These are phyloP conservation scores for Periphyllus acericola DNA, from an alignment of 2,888 invertebrate genomes.

Conservation along the genomic window DNA sequence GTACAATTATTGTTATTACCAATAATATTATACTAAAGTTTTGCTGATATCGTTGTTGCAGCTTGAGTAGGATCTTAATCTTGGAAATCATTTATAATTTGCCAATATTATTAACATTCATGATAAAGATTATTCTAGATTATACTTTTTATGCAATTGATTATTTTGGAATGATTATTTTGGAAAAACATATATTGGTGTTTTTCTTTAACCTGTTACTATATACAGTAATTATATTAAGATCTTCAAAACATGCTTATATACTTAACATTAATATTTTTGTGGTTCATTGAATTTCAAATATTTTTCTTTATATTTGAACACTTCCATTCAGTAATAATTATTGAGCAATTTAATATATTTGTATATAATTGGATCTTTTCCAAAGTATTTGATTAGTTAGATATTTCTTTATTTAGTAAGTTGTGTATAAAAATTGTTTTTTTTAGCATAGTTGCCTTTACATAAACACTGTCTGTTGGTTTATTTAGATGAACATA, in stretches of 20 bases:
- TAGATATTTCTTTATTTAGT: not conserved
- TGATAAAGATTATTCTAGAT: no score
- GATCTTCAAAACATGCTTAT: no score
- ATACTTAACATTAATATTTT: no score
- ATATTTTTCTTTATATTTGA: not conserved
- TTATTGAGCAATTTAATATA: slow-evolving; percentile 9
- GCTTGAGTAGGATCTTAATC: no score
- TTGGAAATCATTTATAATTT: no score
- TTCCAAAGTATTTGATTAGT: slow-evolving; percentile 14
- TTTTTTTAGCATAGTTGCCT: not conserved
- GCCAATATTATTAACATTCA: no score
- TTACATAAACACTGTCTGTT: not conserved
- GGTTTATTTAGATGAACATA: not conserved
- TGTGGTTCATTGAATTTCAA: not conserved
- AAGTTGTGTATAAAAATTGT: not conserved
- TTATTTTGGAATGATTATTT: no score
- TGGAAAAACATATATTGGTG: no score
- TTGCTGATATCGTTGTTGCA: not conserved
- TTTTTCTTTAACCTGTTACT: no score
- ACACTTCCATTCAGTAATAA: slow-evolving; percentile 15
- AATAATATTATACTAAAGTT: not conserved
- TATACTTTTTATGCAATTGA: no score
- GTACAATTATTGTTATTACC: no score
- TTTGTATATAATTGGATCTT: slow-evolving; percentile 10
- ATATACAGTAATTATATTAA: no score